phyloP scores from a whole-genome alignment of 1,140 invertebrate genomes.

The Proales similis region DNA sequence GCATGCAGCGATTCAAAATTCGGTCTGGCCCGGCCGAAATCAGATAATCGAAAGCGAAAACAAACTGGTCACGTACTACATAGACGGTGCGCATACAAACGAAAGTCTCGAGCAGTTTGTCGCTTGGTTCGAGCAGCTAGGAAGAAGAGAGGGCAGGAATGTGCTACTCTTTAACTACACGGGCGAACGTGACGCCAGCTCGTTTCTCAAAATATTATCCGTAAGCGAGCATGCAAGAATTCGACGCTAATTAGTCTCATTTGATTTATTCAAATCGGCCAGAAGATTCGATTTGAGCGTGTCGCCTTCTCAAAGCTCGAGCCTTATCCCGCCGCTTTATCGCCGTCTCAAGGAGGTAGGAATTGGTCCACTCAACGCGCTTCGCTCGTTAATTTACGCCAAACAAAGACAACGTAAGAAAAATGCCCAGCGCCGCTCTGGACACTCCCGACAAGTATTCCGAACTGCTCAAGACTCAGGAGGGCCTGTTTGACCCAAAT shows the following conservation, averaged over 20 bases:
- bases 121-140: conserved; percentile 16
- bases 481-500: not conserved
- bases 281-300: conserved; percentile 19
- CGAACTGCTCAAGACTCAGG: conserved; percentile 12
- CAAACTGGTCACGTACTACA: conserved; percentile 16
- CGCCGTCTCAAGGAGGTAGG: not conserved
- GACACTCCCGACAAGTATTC: conserved; percentile 23
- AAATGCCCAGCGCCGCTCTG: conserved; percentile 22
- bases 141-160: conserved; percentile 8
- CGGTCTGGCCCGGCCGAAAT: conserved; percentile 37
- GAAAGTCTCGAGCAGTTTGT: conserved; percentile 35
- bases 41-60: conserved; percentile 25
- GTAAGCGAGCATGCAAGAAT: not conserved
- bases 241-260: not conserved
- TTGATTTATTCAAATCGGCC: not conserved
- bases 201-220: conserved; percentile 31
- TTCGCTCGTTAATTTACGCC: not conserved
- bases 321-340: conserved; percentile 9
- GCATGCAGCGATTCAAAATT: too few relatives aligned
- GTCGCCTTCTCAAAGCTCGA: conserved; percentile 30
- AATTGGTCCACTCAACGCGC: not conserved
- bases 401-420: conserved; percentile 8
- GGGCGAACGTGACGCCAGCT: conserved; percentile 18
- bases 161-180: conserved; percentile 33
- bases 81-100: conserved; percentile 33